These are phyloP conservation scores for Melitaea athalia DNA, from an alignment of 2,888 invertebrate genomes.

Conservation along the genomic window DNA sequence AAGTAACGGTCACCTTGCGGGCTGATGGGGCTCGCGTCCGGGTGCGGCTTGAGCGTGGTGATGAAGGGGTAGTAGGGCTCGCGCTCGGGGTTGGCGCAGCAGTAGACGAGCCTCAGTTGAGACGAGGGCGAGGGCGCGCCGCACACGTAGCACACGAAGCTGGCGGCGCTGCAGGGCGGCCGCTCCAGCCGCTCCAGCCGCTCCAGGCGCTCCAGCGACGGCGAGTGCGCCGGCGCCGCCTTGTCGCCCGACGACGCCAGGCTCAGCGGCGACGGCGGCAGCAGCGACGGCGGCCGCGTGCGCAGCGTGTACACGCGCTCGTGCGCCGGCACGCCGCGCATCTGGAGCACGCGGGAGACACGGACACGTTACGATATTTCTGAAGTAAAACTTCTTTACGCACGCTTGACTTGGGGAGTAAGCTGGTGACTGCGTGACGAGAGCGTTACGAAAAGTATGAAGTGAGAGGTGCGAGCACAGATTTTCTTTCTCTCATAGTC, in stretches of 20 bases:
- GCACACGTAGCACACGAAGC: conserved; percentile 95
- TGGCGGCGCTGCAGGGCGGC: conserved; percentile 61
- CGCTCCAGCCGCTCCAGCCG: too few species aligned
- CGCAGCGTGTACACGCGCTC: conserved; percentile 92
- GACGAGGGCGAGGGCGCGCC: conserved; percentile 90
- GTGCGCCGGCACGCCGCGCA: conserved; percentile 87
- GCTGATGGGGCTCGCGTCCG: conserved; percentile 94
- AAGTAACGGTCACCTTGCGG: conserved; percentile 85
- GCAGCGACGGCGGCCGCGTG: conserved; percentile 86
- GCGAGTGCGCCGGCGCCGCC: conserved; percentile 63
- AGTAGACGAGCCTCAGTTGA: conserved; percentile 91
- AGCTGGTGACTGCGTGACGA: too few species aligned
- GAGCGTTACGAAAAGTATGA: too few species aligned
- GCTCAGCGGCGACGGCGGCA: conserved; percentile 75
- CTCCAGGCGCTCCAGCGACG: conserved; percentile 58
- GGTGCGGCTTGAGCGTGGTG: conserved; percentile 88
- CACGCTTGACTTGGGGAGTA: too few species aligned
- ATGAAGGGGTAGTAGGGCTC: conserved; percentile 96
- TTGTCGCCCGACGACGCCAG: conserved; percentile 75
- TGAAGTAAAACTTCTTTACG: too few species aligned
- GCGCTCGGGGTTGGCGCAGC: conserved; percentile 91
- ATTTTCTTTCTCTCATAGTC: too few species aligned
- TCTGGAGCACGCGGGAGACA: conserved; percentile 56
- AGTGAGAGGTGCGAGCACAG: too few species aligned
- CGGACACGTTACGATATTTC: too few species aligned